phyloP scores from a whole-genome alignment of 2,888 invertebrate genomes.

The Apeira syringaria region DNA sequence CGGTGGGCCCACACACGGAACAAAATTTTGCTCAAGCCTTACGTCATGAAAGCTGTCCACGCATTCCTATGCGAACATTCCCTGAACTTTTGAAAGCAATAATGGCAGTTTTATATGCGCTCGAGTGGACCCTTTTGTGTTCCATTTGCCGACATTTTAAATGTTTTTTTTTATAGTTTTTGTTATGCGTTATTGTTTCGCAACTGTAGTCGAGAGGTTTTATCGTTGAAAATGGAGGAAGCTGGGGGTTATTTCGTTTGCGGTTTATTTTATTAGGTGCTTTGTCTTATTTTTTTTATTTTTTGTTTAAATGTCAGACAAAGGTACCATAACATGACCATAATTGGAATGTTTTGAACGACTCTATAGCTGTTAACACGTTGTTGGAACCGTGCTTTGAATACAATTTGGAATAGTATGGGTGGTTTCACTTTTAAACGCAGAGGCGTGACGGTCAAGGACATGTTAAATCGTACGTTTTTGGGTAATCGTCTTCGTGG shows the following conservation, averaged over 20 bases:
- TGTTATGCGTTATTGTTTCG: constrained; percentile 15
- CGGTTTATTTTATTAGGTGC: constrained; percentile 4
- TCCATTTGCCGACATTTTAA: constrained; percentile 2
- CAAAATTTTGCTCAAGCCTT: constrained; percentile 4
- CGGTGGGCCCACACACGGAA: constrained; percentile 1
- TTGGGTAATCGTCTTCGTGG: constrained; percentile 1
- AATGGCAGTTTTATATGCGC: constrained; percentile 19
- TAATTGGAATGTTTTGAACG: background rate
- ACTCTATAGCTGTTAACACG: constrained; percentile 2
- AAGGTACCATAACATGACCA: background rate
- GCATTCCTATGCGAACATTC: constrained; percentile 2
- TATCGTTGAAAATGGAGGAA: constrained; percentile 9
- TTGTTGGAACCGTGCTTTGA: constrained; percentile 21
- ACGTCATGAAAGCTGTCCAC: constrained; percentile 5
- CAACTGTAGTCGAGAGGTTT: constrained; percentile 11
- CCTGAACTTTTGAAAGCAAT: constrained; percentile 5
- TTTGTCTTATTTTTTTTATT: constrained; percentile 2
- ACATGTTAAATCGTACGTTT: constrained; percentile 4
- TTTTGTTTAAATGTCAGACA: background rate
- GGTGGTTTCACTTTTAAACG: constrained; percentile 25
- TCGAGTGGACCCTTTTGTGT: constrained; percentile 15
- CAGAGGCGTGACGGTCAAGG: constrained; percentile 24
- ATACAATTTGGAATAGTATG: constrained; percentile 21
- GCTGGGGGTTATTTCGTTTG: constrained; percentile 5
- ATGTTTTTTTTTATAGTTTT: constrained; percentile 2